Conservation (phyloP, 2,113 vertebrate species). For the Raja brachyura region DNA sequence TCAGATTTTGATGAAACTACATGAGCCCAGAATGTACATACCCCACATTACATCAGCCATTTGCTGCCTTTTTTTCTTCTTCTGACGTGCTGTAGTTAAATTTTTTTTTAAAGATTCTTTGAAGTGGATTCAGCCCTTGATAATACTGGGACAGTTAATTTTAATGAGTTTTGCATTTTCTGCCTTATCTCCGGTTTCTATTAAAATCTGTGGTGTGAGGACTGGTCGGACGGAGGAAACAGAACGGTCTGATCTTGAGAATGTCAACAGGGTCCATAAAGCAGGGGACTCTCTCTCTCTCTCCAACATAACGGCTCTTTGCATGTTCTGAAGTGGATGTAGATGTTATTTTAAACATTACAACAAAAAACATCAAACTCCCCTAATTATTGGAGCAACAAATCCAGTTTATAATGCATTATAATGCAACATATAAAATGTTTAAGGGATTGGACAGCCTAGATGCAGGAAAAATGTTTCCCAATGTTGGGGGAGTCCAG, state of each 20-base stretch:
- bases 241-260: neutral
- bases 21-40: conserved; percentile 2
- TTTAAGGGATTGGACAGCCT: too few relatives aligned
- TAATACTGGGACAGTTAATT: conserved; percentile 34
- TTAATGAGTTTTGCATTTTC: conserved; percentile 25
- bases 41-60: conserved; percentile 15
- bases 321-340: neutral
- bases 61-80: neutral
- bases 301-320: neutral
- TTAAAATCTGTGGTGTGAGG: neutral
- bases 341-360: neutral
- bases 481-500: too few relatives aligned
- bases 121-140: conserved; percentile 29
- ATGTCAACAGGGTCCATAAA: neutral
- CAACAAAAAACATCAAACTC: neutral
- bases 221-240: neutral
- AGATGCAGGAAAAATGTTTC: too few relatives aligned
- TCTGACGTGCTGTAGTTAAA: conserved; percentile 17
- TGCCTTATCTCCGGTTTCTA: neutral
- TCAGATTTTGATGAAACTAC: conserved; percentile 27
- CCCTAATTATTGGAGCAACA: neutral
- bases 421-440: too few relatives aligned
- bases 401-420: neutral
- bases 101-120: conserved; percentile 12
- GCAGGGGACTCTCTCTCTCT: neutral